Base-by-base conservation (phyloP, 2,888 invertebrate species). In the Mesoligia furuncula region DNA sequence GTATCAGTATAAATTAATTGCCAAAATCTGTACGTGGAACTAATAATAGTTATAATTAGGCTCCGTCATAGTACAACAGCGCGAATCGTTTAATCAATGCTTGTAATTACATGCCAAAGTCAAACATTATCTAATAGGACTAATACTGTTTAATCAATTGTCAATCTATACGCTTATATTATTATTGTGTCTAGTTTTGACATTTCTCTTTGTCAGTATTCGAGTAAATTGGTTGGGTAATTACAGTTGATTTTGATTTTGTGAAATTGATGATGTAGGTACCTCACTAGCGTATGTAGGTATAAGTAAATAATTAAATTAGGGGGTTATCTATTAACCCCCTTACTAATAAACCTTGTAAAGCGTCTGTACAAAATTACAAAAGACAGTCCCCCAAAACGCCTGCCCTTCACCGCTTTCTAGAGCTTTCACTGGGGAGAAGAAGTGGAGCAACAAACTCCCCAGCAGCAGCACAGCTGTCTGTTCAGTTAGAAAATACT, bases 41-140 rank as follows among this genome's bases (percentile, higher is more conserved):
- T 27, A 62, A 62, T 72, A 70, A 42, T 65, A 73, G 31, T 74
- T 48, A 66, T 78, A 88, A 88, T 85, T 87, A 81, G 73, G 68
- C 31, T 48, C 57, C 48, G 76, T 82, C 80, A 81, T 72, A 85
- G 80, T 77, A 79, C 42, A 45, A 67, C 67, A 64, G 62, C 73
- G 59, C 45, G 68, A 84, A 80, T 74, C 79, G 81, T 86, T 86
- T 87, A 88, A 89, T 89, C 84, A 87, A 87, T 70, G 76, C 72
- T 78, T 57, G 74, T 89, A 89, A 90, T 90, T 85, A 90, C 87
- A 88, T 79, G 84, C 73, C 87, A 81, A 87, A 86, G 73, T 85
- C 90, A 88, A 87, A 88, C 83, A 84, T 84, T 85, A 84, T 77
- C 64, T 45, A 48, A 45, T 71, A 31, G 36, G 59, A 61, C 57